A percentile compares a stretch with the other conserved stretches of the same genome.
These are phyloP conservation scores for Ladona fulva DNA, from an alignment of 1,140 invertebrate species.

Conservation along the genomic window DNA sequence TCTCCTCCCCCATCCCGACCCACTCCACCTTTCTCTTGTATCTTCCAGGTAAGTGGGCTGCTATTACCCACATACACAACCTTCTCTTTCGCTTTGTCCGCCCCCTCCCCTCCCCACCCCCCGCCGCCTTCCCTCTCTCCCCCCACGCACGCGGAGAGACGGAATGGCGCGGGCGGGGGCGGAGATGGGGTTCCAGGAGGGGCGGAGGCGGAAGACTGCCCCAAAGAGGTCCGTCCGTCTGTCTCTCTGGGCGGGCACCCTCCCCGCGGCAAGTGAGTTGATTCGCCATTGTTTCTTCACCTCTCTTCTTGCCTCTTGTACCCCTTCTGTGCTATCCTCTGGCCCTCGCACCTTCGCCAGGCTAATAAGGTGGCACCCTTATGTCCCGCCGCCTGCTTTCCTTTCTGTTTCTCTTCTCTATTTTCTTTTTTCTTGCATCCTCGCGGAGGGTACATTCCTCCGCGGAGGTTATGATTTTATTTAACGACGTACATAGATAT, in stretches of 20 bases:
- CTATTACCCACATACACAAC: background rate
- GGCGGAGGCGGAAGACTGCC: background rate
- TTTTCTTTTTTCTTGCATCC: too few species aligned
- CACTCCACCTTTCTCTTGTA: background rate
- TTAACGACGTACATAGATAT: background rate
- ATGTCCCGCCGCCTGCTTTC: background rate
- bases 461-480: too few species aligned
- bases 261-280: background rate
- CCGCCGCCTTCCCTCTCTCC: background rate
- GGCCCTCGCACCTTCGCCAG: background rate
- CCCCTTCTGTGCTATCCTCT: background rate
- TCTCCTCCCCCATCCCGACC: background rate
- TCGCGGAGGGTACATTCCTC: too few species aligned
- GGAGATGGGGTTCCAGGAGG: background rate
- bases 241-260: background rate
- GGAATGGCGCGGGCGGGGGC: background rate
- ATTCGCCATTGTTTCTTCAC: background rate
- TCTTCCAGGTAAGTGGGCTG: conserved; percentile 6
- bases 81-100: conserved; percentile 1
- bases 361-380: background rate
- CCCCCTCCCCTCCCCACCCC: background rate
- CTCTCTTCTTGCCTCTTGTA: background rate
- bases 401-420: background rate
- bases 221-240: background rate
- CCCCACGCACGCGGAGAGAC: background rate